Base-by-base conservation (phyloP, 1,140 invertebrate species). In the Euwallacea similis region DNA sequence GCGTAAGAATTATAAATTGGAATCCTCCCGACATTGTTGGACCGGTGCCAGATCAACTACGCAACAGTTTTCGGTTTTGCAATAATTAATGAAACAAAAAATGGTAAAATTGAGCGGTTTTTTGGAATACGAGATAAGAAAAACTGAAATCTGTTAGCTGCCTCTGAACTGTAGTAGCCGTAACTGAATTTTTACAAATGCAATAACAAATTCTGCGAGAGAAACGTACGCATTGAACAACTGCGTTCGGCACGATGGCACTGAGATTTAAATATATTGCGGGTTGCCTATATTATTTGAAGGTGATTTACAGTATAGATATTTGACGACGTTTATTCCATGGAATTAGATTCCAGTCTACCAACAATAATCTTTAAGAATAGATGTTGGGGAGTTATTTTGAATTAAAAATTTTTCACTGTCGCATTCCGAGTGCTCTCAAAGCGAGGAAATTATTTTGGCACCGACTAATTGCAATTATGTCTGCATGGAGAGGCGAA, bases 1-100 rank as follows among this genome's bases (percentile, higher is more conserved):
- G 55, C n/a, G 13, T 21, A 58, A 10, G 16, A 58, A 16, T 58
- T 41, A 58, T 58, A 58, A 58, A 58, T 58, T 58, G 55, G n/a
- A 58, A 33, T 58, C 9, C n/a, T 58, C 55, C 10, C 10, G n/a
- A 33, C 13, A 58, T 58, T 16, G 9, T 58, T 58, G 55, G 55
- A 15, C 21, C n/a, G 10, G 0, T 15, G 55, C 55, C 55, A 58
- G 21, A 11, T 41, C 10, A 58, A 58, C 55, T 58, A 58, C 55
- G 55, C 55, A 58, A 58, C 21, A 58, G 46, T 50, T 50, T 50
- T 10, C 3, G 13, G 46, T 10, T 50, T 11, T 50, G 46, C 13
- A 50, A 50, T 50, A 13, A 10, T 10, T 13, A 50, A 50, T 50
- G 9, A 50, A 50, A 50, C 2, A 13, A 13, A 50, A 7, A 11